phyloP scores from a whole-genome alignment of 2,888 invertebrate species.

The Agrotis segetum region DNA sequence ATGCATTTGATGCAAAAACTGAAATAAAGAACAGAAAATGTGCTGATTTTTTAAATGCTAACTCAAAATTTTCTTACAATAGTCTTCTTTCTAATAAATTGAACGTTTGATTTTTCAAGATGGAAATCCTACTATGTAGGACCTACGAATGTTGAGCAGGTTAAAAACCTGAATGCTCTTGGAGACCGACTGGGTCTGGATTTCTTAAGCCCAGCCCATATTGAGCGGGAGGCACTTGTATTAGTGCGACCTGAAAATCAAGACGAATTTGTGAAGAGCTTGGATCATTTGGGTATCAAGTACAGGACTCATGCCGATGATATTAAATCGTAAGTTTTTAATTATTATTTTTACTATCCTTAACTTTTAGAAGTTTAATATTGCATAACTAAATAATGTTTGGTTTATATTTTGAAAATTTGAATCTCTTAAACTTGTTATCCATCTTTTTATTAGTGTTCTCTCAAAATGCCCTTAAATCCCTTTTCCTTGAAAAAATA shows the following conservation, averaged over 20 bases:
- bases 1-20: neutral
- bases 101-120: constrained; percentile 49
- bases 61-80: neutral
- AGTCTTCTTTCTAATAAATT: neutral
- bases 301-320: constrained; percentile 84
- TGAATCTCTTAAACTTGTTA: too few species aligned
- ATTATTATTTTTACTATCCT: too few species aligned
- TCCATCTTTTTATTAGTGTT: too few species aligned
- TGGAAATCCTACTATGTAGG: constrained; percentile 81
- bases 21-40: neutral
- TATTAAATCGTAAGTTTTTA: constrained; percentile 74
- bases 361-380: too few species aligned
- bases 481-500: too few species aligned
- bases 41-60: too few species aligned
- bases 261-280: constrained; percentile 72
- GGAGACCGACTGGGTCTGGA: constrained; percentile 70
- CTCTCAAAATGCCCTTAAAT: too few species aligned
- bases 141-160: constrained; percentile 74
- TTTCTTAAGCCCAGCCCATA: constrained; percentile 72
- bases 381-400: too few species aligned
- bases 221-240: constrained; percentile 79
- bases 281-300: constrained; percentile 77
- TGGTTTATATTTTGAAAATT: too few species aligned
- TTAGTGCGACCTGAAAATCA: constrained; percentile 83
- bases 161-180: constrained; percentile 70